Evolutionary conservation across 2,888 invertebrate genomes (phyloP).

Genomic region (Morpho deidamia): DNA sequence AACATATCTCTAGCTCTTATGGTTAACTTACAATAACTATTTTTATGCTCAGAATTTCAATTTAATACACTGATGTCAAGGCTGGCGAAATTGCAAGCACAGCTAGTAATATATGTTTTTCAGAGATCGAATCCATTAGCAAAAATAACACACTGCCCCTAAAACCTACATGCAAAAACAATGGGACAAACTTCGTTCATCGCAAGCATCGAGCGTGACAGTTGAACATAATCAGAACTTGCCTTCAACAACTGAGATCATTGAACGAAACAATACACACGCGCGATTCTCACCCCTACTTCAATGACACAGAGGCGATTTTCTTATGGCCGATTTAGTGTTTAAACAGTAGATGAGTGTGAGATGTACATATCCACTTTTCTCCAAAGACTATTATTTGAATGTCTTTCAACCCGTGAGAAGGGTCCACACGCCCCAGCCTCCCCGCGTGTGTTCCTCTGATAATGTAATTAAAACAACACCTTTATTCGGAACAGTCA

Average conservation of each 20-base stretch:
- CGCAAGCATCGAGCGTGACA: constrained; percentile 56
- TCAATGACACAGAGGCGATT: constrained; percentile 30
- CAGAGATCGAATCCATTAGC: constrained; percentile 4
- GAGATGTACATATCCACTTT: constrained; percentile 44
- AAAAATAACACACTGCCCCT: constrained; percentile 8
- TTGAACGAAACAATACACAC: neutral
- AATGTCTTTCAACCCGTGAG: constrained; percentile 76
- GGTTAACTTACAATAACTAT: no score
- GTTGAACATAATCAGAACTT: constrained; percentile 71
- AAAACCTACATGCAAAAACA: constrained; percentile 22
- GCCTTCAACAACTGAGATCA: constrained; percentile 20
- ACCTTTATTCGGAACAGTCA: constrained; percentile 67
- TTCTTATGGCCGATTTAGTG: constrained; percentile 25
- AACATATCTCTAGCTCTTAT: no score
- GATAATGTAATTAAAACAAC: constrained; percentile 79
- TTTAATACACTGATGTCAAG: no score
- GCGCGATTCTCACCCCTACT: neutral
- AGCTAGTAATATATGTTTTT: no score
- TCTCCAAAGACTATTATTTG: constrained; percentile 74
- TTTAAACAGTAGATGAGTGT: neutral
- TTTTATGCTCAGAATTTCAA: no score
- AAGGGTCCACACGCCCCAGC: constrained; percentile 54
- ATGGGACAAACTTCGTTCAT: constrained; percentile 23
- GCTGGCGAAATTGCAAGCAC: no score
- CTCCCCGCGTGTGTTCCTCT: constrained; percentile 63